Conservation (phyloP, 2,113 vertebrate genomes). For the Gyps fulvus region DNA sequence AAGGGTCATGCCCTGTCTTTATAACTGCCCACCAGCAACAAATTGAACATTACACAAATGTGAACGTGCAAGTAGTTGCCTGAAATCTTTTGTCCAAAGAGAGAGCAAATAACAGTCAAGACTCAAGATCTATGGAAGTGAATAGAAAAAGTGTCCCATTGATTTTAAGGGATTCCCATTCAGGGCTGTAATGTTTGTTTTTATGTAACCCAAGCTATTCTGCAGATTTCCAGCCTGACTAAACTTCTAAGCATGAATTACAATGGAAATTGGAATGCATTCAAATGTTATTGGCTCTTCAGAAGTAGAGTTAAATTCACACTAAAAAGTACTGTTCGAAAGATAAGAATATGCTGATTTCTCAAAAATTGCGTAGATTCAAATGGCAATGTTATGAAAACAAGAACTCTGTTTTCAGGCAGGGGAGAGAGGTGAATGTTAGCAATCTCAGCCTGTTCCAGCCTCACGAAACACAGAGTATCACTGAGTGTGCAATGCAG, state of each 20-base stretch:
- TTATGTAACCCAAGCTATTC: neutral
- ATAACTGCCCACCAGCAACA: neutral
- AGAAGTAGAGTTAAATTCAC: neutral
- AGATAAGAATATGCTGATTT: neutral
- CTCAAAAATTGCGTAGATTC: neutral
- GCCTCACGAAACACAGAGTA: neutral
- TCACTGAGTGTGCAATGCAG: neutral
- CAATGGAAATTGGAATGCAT: neutral
- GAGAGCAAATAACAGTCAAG: rapidly evolving
- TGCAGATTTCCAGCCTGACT: neutral
- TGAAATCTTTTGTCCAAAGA: neutral
- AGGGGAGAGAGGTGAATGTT: neutral
- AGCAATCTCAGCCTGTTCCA: neutral
- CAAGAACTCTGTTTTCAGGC: neutral
- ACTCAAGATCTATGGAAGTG: neutral
- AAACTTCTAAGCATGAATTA: neutral
- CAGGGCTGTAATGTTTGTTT: neutral
- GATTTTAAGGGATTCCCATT: neutral
- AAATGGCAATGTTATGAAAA: neutral
- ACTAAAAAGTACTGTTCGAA: neutral
- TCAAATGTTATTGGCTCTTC: neutral
- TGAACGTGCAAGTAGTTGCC: neutral
- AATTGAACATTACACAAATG: neutral
- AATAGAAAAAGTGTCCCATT: neutral
- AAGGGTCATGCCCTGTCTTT: neutral